Conservation (phyloP, 2,113 vertebrate genomes). For the Crotophaga sulcirostris region DNA sequence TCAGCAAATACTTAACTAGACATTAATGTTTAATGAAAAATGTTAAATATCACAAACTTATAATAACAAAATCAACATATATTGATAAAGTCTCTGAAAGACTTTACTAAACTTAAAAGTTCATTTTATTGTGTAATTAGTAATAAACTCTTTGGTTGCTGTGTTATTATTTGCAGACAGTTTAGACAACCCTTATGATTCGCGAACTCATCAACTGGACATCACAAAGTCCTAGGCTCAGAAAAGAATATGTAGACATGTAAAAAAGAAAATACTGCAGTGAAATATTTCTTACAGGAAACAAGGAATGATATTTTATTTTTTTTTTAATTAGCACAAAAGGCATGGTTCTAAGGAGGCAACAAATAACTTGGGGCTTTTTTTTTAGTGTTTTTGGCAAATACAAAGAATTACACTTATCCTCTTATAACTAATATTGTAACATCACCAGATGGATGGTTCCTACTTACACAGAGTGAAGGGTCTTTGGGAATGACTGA, state of each 20-base stretch:
- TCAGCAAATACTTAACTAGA: background rate
- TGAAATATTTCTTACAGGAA: background rate
- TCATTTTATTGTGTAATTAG: background rate
- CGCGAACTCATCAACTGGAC: background rate
- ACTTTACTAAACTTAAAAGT: background rate
- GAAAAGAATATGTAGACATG: background rate
- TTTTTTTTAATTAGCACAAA: background rate
- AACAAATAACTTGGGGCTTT: background rate
- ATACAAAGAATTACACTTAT: background rate
- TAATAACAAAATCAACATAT: background rate
- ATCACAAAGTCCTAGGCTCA: background rate
- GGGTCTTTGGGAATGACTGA: background rate
- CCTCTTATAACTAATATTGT: too few relatives aligned
- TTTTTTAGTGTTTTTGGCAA: background rate
- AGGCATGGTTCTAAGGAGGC: background rate
- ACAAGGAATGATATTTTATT: background rate
- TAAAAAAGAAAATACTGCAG: background rate
- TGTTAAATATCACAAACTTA: background rate
- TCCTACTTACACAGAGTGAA: background rate
- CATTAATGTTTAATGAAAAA: background rate
- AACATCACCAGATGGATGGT: background rate
- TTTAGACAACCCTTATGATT: background rate
- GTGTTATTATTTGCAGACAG: background rate
- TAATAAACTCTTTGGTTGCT: background rate
- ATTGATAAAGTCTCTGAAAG: background rate